phyloP scores from a whole-genome alignment of 2,113 vertebrate species.

The Onychostoma macrolepis region DNA sequence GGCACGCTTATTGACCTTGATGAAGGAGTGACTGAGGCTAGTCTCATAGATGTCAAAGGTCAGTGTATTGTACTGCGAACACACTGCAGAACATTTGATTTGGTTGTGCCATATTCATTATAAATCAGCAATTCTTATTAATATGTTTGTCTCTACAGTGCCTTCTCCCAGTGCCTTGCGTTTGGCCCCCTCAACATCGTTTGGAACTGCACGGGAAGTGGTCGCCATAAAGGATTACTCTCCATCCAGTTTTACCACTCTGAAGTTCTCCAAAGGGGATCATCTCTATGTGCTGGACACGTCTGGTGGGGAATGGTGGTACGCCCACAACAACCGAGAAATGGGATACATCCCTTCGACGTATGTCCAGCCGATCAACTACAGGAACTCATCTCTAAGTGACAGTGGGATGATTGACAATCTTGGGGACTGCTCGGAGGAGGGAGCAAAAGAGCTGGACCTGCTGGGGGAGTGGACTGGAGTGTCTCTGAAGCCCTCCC shows the following conservation, averaged over 20 bases:
- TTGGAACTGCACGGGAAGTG: conserved; percentile 89
- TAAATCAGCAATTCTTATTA: background rate
- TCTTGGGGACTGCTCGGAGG: conserved; percentile 83
- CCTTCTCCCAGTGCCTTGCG: conserved; percentile 97
- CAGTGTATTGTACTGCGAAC: conserved; percentile 46
- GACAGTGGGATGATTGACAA: conserved; percentile 94
- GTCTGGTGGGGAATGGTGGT: conserved; percentile 96
- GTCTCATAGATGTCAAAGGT: conserved; percentile 92
- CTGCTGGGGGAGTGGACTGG: conserved; percentile 84
- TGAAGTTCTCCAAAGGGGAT: conserved; percentile 95
- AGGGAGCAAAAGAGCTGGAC: conserved; percentile 83
- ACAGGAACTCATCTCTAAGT: conserved; percentile 85
- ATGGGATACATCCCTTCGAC: conserved; percentile 98
- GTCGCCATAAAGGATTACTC: conserved; percentile 95
- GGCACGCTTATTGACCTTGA: conserved; percentile 89
- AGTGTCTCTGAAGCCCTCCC: conserved; percentile 65
- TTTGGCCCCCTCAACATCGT: conserved; percentile 81
- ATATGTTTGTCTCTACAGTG: conserved; percentile 77
- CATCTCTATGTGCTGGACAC: conserved; percentile 92
- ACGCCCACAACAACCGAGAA: conserved; percentile 95
- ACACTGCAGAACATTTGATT: background rate
- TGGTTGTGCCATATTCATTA: background rate
- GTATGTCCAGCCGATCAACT: conserved; percentile 86
- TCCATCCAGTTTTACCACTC: conserved; percentile 92
- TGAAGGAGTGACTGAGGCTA: conserved; percentile 78